phyloP scores from a whole-genome alignment of 2,113 vertebrate genomes.

The Noturus placidus region DNA sequence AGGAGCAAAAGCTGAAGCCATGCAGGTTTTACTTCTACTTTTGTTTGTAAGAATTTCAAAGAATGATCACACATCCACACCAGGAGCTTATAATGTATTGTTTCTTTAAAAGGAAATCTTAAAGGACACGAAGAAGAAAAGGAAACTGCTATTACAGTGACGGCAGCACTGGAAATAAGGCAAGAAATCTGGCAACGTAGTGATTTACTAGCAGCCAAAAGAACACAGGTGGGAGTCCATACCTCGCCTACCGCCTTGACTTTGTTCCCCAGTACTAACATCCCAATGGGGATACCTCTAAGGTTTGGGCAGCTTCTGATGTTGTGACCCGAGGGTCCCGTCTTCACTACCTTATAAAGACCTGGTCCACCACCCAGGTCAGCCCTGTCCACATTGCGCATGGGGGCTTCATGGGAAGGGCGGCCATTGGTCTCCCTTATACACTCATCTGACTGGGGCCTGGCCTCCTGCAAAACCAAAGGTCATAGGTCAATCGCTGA shows the following conservation, averaged over 20 bases:
- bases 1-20: constrained; percentile 61
- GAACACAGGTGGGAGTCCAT: constrained; percentile 81
- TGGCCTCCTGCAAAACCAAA: constrained; percentile 90
- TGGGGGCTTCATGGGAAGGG: constrained; percentile 87
- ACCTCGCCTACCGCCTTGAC: constrained; percentile 99
- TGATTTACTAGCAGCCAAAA: constrained; percentile 84
- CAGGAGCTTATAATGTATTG: constrained; percentile 57
- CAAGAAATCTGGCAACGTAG: constrained; percentile 76
- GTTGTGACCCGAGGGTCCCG: constrained; percentile 99
- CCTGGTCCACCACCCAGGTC: constrained; percentile 94
- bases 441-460: constrained; percentile 89
- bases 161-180: constrained; percentile 66
- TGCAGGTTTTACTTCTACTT: constrained; percentile 44
- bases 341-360: constrained; percentile 99
- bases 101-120: constrained; percentile 54
- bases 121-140: constrained; percentile 43
- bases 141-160: constrained; percentile 51
- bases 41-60: constrained; percentile 43
- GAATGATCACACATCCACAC: constrained; percentile 63
- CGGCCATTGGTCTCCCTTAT: constrained; percentile 92
- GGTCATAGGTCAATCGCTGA: constrained; percentile 62
- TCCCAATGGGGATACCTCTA: constrained; percentile 99
- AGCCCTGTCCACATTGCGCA: constrained; percentile 84
- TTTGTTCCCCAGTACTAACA: constrained; percentile 99
- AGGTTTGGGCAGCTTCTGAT: constrained; percentile 99